A percentile compares a stretch with the other conserved stretches of the same genome.
Conservation (phyloP, 2,888 invertebrate species). For the Troglohyphantes excavatus region DNA sequence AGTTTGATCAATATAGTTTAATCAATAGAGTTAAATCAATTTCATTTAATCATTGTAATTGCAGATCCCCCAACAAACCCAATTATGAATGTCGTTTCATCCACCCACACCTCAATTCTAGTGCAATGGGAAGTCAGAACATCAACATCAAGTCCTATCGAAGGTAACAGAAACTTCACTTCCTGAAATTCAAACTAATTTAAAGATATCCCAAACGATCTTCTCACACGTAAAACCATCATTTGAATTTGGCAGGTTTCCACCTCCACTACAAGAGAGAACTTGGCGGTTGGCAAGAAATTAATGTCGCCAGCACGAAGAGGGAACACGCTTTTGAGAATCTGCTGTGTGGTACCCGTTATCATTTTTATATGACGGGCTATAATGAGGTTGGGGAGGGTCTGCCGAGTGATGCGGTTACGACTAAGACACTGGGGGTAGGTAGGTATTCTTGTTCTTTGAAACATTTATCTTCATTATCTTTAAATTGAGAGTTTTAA, state of each 20-base stretch:
- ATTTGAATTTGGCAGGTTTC: slow-evolving; percentile 76
- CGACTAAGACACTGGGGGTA: slow-evolving; percentile 82
- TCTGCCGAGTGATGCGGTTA: slow-evolving; percentile 81
- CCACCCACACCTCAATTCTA: slow-evolving; percentile 72
- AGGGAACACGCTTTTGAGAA: slow-evolving; percentile 81
- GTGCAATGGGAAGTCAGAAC: slow-evolving; percentile 68
- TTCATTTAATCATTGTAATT: too few species aligned
- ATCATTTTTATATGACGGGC: slow-evolving; percentile 82
- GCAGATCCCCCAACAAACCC: slow-evolving; percentile 77
- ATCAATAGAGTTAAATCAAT: too few species aligned
- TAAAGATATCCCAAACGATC: background rate
- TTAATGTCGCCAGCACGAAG: slow-evolving; percentile 87
- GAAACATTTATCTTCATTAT: background rate
- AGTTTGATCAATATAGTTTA: too few species aligned
- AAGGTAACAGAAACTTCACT: slow-evolving; percentile 49
- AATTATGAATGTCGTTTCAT: slow-evolving; percentile 52
- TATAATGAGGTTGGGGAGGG: slow-evolving; percentile 82
- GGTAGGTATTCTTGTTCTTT: slow-evolving; percentile 80
- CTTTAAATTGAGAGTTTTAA: too few species aligned
- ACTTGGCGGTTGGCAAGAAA: slow-evolving; percentile 86
- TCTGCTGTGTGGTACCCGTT: slow-evolving; percentile 82
- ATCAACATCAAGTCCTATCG: slow-evolving; percentile 66
- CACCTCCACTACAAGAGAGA: slow-evolving; percentile 82
- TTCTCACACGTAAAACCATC: background rate
- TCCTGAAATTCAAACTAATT: background rate